Evolutionary conservation across 2,888 invertebrate genomes (phyloP).

Genomic region (Lasioglossum oenotherae): DNA sequence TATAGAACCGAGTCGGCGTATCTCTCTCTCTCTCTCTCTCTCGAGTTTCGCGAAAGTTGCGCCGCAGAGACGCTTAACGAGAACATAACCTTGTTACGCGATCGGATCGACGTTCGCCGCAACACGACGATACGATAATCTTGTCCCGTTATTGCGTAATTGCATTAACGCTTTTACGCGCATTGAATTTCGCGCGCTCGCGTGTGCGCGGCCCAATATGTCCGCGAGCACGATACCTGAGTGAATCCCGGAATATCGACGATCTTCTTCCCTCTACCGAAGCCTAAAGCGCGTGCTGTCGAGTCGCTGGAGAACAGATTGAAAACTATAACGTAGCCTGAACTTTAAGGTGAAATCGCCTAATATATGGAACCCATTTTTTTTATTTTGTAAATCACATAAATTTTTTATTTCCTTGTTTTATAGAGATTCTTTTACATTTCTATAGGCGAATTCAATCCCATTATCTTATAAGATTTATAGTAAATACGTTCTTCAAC

Average conservation of each 20-base stretch:
- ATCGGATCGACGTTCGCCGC: constrained; percentile 58
- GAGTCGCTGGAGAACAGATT: background rate
- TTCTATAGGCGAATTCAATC: too few relatives aligned
- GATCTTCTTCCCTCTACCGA: background rate
- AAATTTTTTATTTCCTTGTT: too few relatives aligned
- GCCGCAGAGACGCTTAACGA: constrained; percentile 51
- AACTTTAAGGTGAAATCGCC: too few relatives aligned
- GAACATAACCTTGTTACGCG: constrained; percentile 56
- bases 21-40: constrained; percentile 36
- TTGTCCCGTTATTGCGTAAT: constrained; percentile 60
- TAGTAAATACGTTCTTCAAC: too few relatives aligned
- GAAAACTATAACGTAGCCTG: background rate
- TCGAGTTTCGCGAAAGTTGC: constrained; percentile 55
- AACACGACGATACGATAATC: constrained; percentile 57
- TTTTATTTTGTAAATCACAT: too few relatives aligned
- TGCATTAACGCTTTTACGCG: constrained; percentile 52
- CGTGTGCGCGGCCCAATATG: background rate
- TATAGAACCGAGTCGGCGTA: background rate
- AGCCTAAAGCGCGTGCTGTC: background rate
- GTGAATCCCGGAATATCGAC: background rate
- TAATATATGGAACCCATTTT: too few relatives aligned
- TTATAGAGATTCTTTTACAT: too few relatives aligned
- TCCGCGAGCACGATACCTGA: constrained; percentile 2
- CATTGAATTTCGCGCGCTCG: constrained; percentile 38
- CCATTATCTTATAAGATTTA: too few relatives aligned